These are phyloP conservation scores for Zaprionus camerounensis DNA, from an alignment of 1,140 invertebrate genomes.

Conservation along the genomic window DNA sequence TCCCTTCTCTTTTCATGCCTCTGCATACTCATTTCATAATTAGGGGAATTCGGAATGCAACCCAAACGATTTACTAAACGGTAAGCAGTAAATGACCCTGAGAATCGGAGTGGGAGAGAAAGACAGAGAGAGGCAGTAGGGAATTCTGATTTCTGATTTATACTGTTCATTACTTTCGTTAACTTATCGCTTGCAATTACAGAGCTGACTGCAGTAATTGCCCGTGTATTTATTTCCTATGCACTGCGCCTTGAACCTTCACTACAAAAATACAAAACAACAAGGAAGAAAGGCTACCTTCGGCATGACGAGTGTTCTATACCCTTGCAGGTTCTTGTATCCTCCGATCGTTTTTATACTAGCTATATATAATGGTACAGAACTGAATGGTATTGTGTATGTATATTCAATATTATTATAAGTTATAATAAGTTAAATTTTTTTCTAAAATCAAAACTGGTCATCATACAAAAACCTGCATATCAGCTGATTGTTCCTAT, in stretches of 20 bases:
- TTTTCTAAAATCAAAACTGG: no score
- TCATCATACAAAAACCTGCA: no score
- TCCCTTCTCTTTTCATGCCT: conserved; percentile 36
- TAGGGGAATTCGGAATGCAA: conserved; percentile 37
- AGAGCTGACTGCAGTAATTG: conserved; percentile 58
- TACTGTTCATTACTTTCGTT: conserved; percentile 12
- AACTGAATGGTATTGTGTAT: no score
- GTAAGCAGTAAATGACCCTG: conserved; percentile 4
- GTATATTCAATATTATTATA: no score
- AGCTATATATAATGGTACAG: no score
- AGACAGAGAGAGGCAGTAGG: neutral
- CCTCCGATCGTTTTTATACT: no score
- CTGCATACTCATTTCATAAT: conserved; percentile 45
- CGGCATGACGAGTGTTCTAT: no score
- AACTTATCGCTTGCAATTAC: conserved; percentile 5
- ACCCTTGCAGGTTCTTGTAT: no score
- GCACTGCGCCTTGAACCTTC: conserved; percentile 59
- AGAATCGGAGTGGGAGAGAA: neutral
- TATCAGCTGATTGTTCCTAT: no score
- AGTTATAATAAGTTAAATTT: no score
- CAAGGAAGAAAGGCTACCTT: no score
- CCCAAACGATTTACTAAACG: conserved; percentile 23
- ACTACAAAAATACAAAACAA: conserved; percentile 19
- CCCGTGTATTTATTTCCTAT: conserved; percentile 59
- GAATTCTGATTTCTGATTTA: neutral